A percentile compares a stretch with the other conserved stretches of the same genome.
phyloP scores from a whole-genome alignment of 2,113 vertebrate species.

The Neolamprologus brichardi region DNA sequence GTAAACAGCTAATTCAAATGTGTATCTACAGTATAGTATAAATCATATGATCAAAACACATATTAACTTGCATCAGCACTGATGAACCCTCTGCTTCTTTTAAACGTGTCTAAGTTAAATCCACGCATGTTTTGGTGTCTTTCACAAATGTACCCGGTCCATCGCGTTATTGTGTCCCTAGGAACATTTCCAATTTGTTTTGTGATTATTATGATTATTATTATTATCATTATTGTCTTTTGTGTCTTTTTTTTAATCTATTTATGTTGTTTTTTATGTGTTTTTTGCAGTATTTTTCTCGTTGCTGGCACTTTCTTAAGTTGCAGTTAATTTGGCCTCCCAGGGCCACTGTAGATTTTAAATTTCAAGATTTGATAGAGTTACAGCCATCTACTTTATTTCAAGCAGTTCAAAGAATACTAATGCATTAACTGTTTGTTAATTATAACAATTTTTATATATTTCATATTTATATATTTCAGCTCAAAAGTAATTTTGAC shows the following conservation, averaged over 20 bases:
- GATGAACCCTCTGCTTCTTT: background rate
- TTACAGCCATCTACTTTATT: background rate
- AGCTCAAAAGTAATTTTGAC: background rate
- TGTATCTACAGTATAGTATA: background rate
- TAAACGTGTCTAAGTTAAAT: background rate
- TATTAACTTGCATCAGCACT: background rate
- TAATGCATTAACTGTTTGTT: background rate
- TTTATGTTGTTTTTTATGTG: background rate
- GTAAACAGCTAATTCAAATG: background rate
- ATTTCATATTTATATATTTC: background rate
- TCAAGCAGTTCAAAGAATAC: background rate
- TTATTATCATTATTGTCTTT: background rate
- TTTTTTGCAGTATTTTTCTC: fast-evolving
- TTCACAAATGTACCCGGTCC: background rate
- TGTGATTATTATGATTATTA: background rate
- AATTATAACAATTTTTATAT: background rate
- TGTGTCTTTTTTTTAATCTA: background rate
- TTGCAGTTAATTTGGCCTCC: background rate
- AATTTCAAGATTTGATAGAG: background rate
- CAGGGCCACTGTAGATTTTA: background rate
- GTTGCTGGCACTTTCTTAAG: background rate
- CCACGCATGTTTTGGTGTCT: fast-evolving
- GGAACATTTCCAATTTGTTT: background rate
- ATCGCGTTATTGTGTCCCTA: background rate
- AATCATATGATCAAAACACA: background rate